phyloP scores from a whole-genome alignment of 30 jellyfish, hydroid and myxozoan species.

The Cassiopea xamachana region DNA sequence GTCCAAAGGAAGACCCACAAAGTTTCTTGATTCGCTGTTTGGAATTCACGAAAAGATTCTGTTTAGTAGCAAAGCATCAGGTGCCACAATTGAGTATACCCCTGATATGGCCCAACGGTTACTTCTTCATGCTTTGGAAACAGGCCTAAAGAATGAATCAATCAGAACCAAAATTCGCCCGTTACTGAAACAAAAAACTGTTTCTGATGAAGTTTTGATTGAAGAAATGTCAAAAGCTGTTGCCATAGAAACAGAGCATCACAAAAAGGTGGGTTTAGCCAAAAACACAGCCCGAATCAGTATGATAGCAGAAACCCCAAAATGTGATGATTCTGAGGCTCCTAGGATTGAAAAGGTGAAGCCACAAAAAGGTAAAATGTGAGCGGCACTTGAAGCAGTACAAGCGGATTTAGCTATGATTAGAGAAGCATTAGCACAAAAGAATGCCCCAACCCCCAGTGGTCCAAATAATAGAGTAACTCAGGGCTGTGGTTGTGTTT shows the following conservation, averaged over 20 bases:
- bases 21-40: constrained; percentile 28
- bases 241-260: constrained; percentile 48
- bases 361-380: constrained; percentile 30
- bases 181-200: constrained; percentile 22
- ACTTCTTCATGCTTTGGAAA: constrained; percentile 53
- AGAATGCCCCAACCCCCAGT: not conserved
- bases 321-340: constrained; percentile 16
- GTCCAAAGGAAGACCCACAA: not conserved
- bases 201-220: constrained; percentile 28
- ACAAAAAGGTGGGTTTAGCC: constrained; percentile 37
- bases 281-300: constrained; percentile 31
- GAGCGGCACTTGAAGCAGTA: constrained; percentile 23
- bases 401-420: not conserved
- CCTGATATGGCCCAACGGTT: constrained; percentile 52
- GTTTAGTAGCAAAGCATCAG: constrained; percentile 37
- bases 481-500: constrained; percentile 1
- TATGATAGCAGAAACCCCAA: constrained; percentile 16
- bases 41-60: not conserved
- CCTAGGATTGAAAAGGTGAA: not conserved
- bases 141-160: constrained; percentile 22
- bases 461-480: not conserved
- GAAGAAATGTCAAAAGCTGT: constrained; percentile 37
- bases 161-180: constrained; percentile 17
- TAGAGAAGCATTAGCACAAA: not conserved
- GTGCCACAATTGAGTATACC: constrained; percentile 42